Percentiles rank a stretch among this genome's conserved stretches.
Conservation (phyloP, 2,113 vertebrate species). For the Suricata suricatta region DNA sequence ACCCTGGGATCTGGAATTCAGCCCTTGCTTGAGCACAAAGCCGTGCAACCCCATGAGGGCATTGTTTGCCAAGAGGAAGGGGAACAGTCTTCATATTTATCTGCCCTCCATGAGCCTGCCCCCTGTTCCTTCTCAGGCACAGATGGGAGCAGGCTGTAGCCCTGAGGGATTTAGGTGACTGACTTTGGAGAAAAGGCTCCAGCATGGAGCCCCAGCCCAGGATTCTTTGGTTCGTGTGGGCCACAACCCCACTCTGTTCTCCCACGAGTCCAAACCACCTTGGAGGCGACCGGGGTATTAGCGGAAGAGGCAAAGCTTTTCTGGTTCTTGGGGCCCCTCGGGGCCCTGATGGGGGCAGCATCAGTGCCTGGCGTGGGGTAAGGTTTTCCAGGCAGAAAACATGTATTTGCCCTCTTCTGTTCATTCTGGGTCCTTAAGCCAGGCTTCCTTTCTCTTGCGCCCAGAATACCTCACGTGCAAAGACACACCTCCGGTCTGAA, state of each 20-base stretch:
- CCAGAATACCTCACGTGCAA: background rate
- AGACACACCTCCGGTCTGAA: background rate
- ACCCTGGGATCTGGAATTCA: background rate
- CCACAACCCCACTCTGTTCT: background rate
- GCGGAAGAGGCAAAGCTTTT: background rate
- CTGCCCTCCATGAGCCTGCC: background rate
- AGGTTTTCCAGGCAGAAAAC: background rate
- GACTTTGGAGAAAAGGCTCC: background rate
- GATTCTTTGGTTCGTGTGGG: background rate
- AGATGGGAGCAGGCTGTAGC: background rate
- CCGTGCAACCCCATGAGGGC: background rate
- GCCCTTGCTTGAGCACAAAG: background rate
- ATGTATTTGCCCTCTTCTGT: background rate
- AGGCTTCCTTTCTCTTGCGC: background rate
- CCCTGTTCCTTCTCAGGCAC: background rate
- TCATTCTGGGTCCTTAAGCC: background rate
- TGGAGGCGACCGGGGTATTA: rapidly evolving
- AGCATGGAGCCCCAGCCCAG: background rate
- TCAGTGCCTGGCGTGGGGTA: background rate
- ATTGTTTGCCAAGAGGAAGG: background rate
- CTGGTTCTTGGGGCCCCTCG: background rate
- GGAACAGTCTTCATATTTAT: background rate
- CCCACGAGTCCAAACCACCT: background rate
- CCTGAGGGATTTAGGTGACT: background rate
- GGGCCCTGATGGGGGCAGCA: background rate